phyloP scores from a whole-genome alignment of 2,113 vertebrate species.

The Emydocephalus ijimae region DNA sequence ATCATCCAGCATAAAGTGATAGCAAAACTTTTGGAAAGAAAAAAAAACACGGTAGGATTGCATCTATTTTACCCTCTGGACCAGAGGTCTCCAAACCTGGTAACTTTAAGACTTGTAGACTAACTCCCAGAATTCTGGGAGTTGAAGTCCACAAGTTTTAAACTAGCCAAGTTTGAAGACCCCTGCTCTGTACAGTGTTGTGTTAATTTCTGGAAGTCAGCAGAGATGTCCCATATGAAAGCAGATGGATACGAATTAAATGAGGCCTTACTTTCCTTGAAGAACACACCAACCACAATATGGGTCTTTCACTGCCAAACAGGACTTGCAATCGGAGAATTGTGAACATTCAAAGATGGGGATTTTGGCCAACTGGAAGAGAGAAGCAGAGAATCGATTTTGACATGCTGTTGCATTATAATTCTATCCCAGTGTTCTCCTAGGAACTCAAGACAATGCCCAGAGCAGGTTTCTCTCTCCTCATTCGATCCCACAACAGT shows the following conservation, averaged over 20 bases:
- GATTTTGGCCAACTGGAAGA: constrained; percentile 83
- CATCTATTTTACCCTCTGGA: neutral
- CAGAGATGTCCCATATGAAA: neutral
- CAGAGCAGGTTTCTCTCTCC: neutral
- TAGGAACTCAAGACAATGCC: neutral
- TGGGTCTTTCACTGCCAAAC: constrained; percentile 84
- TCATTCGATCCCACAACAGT: neutral
- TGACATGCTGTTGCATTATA: neutral
- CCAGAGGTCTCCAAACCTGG: no score
- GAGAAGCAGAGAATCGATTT: constrained; percentile 31
- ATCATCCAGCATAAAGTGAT: neutral
- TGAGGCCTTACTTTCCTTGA: constrained; percentile 82
- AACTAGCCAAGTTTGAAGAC: no score
- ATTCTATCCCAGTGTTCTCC: neutral
- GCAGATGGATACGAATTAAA: neutral
- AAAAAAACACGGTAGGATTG: neutral
- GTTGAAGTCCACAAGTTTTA: no score
- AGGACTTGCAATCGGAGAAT: constrained; percentile 84
- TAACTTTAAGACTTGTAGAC: no score
- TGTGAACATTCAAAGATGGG: constrained; percentile 88
- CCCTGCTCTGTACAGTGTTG: neutral
- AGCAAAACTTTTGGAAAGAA: neutral
- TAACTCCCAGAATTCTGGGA: no score
- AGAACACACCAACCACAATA: constrained; percentile 98
- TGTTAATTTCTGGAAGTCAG: neutral